Evolutionary conservation across 2,797 vertebrate species (phyloP).

Genomic region (Vipera latastei): DNA sequence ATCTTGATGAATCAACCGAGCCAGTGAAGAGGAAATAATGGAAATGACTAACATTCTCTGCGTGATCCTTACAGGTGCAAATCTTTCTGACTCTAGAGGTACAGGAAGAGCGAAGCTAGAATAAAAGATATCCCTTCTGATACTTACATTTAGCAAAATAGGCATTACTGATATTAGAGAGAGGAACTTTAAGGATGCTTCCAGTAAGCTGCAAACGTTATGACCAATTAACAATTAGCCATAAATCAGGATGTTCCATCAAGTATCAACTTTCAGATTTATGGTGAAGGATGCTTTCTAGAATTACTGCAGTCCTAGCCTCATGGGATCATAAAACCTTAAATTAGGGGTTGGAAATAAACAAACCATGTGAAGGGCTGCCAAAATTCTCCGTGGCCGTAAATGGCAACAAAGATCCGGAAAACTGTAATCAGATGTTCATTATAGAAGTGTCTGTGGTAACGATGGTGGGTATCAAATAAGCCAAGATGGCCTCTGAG

Average conservation of each 20-base stretch:
- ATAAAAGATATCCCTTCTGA: slow-evolving; percentile 60
- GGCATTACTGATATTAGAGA: slow-evolving; percentile 67
- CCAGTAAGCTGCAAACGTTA: slow-evolving; percentile 71
- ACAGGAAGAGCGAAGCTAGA: slow-evolving; percentile 44
- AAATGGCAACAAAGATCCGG: not conserved
- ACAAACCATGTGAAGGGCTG: not conserved
- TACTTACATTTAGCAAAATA: slow-evolving; percentile 60
- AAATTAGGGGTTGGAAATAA: not conserved
- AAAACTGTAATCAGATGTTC: not conserved
- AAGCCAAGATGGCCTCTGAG: not conserved
- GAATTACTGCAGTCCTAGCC: not conserved
- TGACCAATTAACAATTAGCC: slow-evolving; percentile 75
- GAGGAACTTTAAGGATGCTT: slow-evolving; percentile 61
- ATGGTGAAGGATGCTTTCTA: slow-evolving; percentile 33
- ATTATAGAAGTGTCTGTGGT: not conserved
- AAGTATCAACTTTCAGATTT: slow-evolving; percentile 45
- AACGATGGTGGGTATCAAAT: not conserved
- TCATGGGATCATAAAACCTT: not conserved
- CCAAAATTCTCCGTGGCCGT: not conserved
- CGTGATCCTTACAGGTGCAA: slow-evolving; percentile 42
- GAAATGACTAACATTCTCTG: slow-evolving; percentile 42
- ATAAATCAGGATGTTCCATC: slow-evolving; percentile 65
- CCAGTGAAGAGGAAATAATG: not conserved
- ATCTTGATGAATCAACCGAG: not conserved
- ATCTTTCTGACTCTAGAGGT: slow-evolving; percentile 19